A percentile compares a stretch with the other conserved stretches of the same genome.
These are phyloP conservation scores for Psittacula derbiana DNA, from an alignment of 2,797 vertebrate genomes.

Conservation along the genomic window DNA sequence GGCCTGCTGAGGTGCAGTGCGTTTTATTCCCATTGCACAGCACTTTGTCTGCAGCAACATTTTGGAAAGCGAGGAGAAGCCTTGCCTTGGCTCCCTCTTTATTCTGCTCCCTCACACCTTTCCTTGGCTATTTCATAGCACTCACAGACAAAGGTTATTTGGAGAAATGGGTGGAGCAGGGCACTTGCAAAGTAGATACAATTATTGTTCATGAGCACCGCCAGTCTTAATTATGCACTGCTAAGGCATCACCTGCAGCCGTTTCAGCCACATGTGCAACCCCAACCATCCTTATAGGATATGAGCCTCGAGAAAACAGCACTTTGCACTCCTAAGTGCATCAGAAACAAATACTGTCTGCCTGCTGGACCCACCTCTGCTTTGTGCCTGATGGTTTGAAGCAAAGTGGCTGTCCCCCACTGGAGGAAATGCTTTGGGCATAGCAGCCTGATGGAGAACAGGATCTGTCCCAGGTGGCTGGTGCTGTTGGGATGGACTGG, in stretches of 20 bases:
- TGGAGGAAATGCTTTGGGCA: not conserved
- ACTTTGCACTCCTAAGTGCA: not conserved
- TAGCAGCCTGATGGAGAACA: not conserved
- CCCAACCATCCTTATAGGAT: not conserved
- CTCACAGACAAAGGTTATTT: not conserved
- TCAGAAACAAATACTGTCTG: not conserved
- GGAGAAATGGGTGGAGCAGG: not conserved
- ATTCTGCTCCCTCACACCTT: not conserved
- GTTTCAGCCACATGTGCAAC: not conserved
- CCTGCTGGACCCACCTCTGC: not conserved
- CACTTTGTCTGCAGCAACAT: rapidly evolving
- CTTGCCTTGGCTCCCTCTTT: not conserved
- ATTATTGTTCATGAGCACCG: not conserved
- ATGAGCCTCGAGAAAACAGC: rapidly evolving
- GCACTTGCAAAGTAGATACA: not conserved
- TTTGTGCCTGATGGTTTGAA: not conserved
- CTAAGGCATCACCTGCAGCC: rapidly evolving
- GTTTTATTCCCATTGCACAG: not conserved
- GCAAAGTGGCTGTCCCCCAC: not conserved
- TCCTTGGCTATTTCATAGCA: not conserved
- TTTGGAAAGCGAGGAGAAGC: not conserved
- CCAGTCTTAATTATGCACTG: not conserved
- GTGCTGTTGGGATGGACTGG: not conserved
- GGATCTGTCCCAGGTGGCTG: not conserved
- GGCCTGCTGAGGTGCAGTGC: not conserved